Conservation (phyloP, 2,888 invertebrate species). For the Hyalella azteca region DNA sequence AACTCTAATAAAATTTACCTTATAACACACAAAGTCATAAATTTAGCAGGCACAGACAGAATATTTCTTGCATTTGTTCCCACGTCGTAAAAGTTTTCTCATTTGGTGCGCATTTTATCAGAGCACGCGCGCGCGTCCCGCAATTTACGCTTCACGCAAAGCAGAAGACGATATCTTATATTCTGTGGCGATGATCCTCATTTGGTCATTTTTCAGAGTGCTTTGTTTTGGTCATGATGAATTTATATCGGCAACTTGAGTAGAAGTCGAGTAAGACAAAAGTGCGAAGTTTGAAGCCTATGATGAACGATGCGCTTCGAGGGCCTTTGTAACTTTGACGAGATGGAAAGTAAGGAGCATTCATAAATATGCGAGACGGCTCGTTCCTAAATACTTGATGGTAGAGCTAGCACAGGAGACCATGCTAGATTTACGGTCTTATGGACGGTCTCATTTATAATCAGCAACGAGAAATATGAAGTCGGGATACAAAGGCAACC, state of each 20-base stretch:
- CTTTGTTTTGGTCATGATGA: constrained; percentile 29
- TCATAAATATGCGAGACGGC: constrained; percentile 13
- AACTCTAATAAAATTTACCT: too few relatives aligned
- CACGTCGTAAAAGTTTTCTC: constrained; percentile 3
- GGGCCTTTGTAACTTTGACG: constrained; percentile 30
- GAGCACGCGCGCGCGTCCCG: background rate
- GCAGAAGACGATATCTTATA: constrained; percentile 22
- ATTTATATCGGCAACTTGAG: constrained; percentile 34
- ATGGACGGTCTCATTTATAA: constrained; percentile 17
- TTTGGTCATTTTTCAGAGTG: constrained; percentile 18
- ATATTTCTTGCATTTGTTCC: too few relatives aligned
- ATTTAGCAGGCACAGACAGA: too few relatives aligned
- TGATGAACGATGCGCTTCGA: constrained; percentile 15
- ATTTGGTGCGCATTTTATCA: too few relatives aligned
- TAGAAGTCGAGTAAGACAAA: constrained; percentile 34
- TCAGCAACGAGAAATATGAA: constrained; percentile 5
- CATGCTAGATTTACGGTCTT: constrained; percentile 7
- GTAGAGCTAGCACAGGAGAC: background rate
- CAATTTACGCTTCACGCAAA: background rate
- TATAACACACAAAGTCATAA: too few relatives aligned
- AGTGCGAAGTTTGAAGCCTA: constrained; percentile 28
- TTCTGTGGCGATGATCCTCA: constrained; percentile 5
- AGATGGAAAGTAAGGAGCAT: constrained; percentile 24
- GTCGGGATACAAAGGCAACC: too few relatives aligned
- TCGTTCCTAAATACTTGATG: constrained; percentile 15